Conservation (phyloP, 2,888 invertebrate species). For the Noctua janthina region DNA sequence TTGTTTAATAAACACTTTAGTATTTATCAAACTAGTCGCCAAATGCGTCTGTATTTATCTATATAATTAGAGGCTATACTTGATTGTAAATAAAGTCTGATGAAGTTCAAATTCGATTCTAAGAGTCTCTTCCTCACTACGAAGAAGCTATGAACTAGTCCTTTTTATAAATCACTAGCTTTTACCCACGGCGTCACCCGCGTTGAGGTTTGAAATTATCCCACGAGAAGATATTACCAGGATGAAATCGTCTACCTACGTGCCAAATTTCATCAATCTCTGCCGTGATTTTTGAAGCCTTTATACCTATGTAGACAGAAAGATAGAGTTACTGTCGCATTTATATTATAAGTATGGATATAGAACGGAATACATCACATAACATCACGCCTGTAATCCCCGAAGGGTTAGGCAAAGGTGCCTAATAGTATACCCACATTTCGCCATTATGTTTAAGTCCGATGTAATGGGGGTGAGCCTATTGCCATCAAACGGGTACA, state of each 20-base stretch:
- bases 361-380: no score
- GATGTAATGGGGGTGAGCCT: no score
- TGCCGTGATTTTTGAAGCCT: neutral
- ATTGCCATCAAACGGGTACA: no score
- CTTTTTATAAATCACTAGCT: neutral
- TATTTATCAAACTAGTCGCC: conserved; percentile 10
- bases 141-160: neutral
- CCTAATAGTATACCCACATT: no score
- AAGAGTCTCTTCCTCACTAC: neutral
- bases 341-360: no score
- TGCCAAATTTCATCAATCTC: neutral
- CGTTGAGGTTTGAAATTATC: neutral
- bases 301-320: neutral
- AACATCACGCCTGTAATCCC: no score
- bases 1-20: conserved; percentile 15
- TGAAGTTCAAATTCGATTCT: neutral
- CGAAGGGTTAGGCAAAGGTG: no score
- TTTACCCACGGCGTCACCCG: no score
- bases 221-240: neutral
- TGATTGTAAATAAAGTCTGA: neutral
- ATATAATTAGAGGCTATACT: neutral
- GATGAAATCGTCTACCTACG: neutral
- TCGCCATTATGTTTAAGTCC: no score
- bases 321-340: no score
- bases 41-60: neutral